Percentiles rank a stretch among this genome's conserved stretches.
These are phyloP conservation scores for Mycteria americana DNA, from an alignment of 2,797 vertebrate genomes.

Conservation along the genomic window DNA sequence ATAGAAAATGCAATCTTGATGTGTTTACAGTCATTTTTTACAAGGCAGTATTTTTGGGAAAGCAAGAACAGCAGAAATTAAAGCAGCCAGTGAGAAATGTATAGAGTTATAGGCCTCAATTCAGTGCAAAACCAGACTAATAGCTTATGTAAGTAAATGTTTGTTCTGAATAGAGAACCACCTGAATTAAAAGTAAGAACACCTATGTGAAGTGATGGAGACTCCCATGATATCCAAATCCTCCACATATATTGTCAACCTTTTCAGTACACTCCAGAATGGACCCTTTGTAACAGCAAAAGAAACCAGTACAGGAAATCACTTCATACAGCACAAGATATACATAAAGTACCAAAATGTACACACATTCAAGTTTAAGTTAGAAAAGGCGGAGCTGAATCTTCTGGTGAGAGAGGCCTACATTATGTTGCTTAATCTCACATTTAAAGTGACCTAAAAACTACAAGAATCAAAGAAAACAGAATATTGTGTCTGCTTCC, in stretches of 20 bases:
- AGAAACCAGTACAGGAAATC: slow-evolving; percentile 47
- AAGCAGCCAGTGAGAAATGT: slow-evolving; percentile 51
- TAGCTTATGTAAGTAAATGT: slow-evolving; percentile 58
- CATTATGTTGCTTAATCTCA: slow-evolving; percentile 15
- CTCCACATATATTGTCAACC: neutral
- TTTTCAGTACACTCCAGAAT: slow-evolving; percentile 16
- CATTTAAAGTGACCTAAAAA: slow-evolving; percentile 44
- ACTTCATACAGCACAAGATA: slow-evolving; percentile 59
- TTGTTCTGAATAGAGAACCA: slow-evolving; percentile 61
- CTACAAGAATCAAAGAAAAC: slow-evolving; percentile 40
- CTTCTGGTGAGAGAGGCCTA: slow-evolving; percentile 45
- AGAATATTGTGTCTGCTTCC: neutral
- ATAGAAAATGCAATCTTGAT: slow-evolving; percentile 19
- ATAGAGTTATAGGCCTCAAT: slow-evolving; percentile 52
- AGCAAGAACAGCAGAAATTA: slow-evolving; percentile 38
- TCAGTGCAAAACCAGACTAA: slow-evolving; percentile 64
- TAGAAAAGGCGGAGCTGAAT: slow-evolving; percentile 22
- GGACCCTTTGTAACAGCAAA: slow-evolving; percentile 41
- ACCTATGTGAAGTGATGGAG: slow-evolving; percentile 43
- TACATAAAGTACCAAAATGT: slow-evolving; percentile 47
- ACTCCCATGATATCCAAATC: neutral
- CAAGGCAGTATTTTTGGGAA: slow-evolving; percentile 24
- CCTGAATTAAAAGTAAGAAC: slow-evolving; percentile 62
- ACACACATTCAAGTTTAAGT: slow-evolving; percentile 32
- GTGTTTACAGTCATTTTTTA: slow-evolving; percentile 53